These are phyloP conservation scores for Tamias sibiricus DNA, from an alignment of 2,113 vertebrate genomes.

Conservation along the genomic window DNA sequence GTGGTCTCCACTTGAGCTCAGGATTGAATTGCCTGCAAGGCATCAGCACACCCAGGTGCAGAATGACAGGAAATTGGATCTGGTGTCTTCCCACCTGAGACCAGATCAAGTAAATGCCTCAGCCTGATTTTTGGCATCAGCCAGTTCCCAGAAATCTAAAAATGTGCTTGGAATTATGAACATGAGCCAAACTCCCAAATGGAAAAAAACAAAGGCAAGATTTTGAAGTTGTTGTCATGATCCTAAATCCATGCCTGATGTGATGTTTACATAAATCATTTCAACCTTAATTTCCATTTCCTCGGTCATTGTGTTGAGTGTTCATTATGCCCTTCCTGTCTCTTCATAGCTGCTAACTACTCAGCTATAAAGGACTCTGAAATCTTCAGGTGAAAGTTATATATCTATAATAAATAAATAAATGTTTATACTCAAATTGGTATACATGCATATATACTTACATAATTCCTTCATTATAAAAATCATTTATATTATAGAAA, in stretches of 20 bases:
- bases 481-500: constrained; percentile 8
- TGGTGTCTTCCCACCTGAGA: not conserved
- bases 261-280: not conserved
- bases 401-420: not conserved
- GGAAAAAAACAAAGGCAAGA: not conserved
- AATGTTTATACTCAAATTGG: not conserved
- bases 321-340: not conserved
- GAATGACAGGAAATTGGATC: not conserved
- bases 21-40: not conserved
- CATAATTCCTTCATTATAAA: not conserved
- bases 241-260: not conserved
- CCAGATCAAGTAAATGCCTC: not conserved
- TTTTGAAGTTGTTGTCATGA: not conserved
- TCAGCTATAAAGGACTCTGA: not conserved
- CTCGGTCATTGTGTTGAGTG: not conserved
- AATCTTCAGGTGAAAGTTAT: not conserved
- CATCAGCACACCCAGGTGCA: not conserved
- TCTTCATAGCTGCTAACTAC: not conserved
- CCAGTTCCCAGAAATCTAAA: not conserved
- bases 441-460: not conserved
- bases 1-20: not conserved
- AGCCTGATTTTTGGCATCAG: not conserved
- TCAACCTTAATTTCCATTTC: not conserved
- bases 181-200: not conserved
- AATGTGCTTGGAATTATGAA: not conserved